Percentiles rank a stretch among this genome's conserved stretches.
These are phyloP conservation scores for Diadumene lineata DNA, from an alignment of 92 coral and sea anemone species.

Conservation along the genomic window DNA sequence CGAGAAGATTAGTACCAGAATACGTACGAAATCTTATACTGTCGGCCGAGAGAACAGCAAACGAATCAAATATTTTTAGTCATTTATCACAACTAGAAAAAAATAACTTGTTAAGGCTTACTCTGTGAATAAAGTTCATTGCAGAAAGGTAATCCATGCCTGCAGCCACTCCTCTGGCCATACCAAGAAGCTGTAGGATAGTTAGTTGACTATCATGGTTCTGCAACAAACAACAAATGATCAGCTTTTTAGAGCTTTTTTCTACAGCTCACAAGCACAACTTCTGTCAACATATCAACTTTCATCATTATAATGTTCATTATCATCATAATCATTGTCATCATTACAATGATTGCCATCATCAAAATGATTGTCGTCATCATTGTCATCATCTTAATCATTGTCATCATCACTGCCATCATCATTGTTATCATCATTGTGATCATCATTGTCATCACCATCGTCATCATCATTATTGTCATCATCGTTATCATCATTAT, in stretches of 20 bases:
- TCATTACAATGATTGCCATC: neutral
- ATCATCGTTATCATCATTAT: neutral
- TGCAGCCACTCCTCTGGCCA: constrained; percentile 91
- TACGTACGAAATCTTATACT: too few species aligned
- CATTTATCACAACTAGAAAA: too few species aligned
- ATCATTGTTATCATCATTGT: neutral
- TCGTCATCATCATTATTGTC: neutral
- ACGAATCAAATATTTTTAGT: neutral
- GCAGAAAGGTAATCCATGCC: constrained; percentile 95
- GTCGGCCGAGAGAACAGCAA: too few species aligned
- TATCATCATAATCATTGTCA: neutral
- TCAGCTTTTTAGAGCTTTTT: too few species aligned
- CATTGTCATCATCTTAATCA: neutral
- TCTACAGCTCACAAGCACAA: too few species aligned
- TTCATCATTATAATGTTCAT: neutral
- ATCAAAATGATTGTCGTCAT: neutral
- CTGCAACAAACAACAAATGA: constrained; percentile 29
- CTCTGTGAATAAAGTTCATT: constrained; percentile 93
- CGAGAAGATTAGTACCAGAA: too few species aligned
- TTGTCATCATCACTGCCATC: neutral
- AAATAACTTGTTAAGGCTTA: too few species aligned
- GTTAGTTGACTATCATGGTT: constrained; percentile 71
- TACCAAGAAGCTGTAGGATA: constrained; percentile 73
- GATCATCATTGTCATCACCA: neutral
- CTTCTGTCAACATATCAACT: too few species aligned